phyloP scores from a whole-genome alignment of 1,140 invertebrate genomes.

The Papilio machaon region DNA sequence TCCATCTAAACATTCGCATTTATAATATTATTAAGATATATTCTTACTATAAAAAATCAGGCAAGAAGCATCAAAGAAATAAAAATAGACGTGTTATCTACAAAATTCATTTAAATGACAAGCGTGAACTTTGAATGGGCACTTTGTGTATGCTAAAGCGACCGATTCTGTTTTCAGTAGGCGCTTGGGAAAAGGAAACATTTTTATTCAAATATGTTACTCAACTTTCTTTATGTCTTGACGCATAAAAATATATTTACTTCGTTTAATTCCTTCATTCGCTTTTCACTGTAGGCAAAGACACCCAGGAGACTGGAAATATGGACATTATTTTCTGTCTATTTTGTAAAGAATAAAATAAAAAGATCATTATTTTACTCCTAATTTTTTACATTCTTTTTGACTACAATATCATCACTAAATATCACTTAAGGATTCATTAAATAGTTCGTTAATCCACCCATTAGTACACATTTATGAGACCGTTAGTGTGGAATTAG shows the following conservation, averaged over 20 bases:
- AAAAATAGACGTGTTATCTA: too few species aligned
- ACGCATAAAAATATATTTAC: conserved; percentile 23
- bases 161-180: background rate
- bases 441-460: too few species aligned
- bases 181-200: conserved; percentile 17
- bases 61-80: too few species aligned
- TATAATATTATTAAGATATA: too few species aligned
- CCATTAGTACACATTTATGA: too few species aligned
- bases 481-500: too few species aligned
- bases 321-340: background rate
- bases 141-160: conserved; percentile 15
- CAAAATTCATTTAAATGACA: conserved; percentile 32
- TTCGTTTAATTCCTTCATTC: background rate
- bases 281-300: background rate
- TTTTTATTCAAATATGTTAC: conserved; percentile 33
- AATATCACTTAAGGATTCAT: too few species aligned
- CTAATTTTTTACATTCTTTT: background rate
- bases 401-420: too few species aligned
- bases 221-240: conserved; percentile 16
- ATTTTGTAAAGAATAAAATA: background rate
- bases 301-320: background rate
- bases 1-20: too few species aligned
- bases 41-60: too few species aligned
- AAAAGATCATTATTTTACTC: background rate
- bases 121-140: conserved; percentile 29